phyloP scores from a whole-genome alignment of 2,113 vertebrate species.

The Oenanthe melanoleuca region DNA sequence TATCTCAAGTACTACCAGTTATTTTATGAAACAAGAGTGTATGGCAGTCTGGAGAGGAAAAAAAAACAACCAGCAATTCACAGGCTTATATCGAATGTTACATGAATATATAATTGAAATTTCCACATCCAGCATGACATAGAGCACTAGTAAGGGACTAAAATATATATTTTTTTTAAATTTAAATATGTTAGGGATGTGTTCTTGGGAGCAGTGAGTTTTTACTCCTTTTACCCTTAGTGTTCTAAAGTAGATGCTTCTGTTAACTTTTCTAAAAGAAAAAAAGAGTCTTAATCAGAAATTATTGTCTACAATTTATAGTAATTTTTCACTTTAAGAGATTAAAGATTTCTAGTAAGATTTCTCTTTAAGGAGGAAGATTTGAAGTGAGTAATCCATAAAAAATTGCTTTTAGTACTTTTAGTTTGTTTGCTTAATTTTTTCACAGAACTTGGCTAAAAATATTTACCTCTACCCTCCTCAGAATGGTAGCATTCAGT shows the following conservation, averaged over 20 bases:
- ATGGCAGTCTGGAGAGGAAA: neutral
- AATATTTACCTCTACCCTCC: neutral
- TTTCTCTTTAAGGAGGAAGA: neutral
- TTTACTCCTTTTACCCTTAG: neutral
- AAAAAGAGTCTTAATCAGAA: neutral
- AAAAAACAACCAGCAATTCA: neutral
- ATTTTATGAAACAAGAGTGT: neutral
- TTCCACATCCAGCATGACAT: neutral
- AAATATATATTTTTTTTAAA: neutral
- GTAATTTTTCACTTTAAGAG: neutral
- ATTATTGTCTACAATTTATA: neutral
- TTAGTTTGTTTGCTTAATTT: neutral
- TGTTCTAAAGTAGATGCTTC: neutral
- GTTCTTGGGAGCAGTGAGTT: neutral
- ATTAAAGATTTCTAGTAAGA: neutral
- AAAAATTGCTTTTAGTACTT: neutral
- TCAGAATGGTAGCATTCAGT: neutral
- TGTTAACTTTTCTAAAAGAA: neutral
- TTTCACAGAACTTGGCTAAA: neutral
- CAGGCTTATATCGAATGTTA: neutral
- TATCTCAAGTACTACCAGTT: neutral
- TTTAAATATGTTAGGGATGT: neutral
- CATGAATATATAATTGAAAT: neutral
- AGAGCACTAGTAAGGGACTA: neutral
- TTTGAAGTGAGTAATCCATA: neutral